Conservation (phyloP, 2,888 invertebrate genomes). For the Parnassius mnemosyne region DNA sequence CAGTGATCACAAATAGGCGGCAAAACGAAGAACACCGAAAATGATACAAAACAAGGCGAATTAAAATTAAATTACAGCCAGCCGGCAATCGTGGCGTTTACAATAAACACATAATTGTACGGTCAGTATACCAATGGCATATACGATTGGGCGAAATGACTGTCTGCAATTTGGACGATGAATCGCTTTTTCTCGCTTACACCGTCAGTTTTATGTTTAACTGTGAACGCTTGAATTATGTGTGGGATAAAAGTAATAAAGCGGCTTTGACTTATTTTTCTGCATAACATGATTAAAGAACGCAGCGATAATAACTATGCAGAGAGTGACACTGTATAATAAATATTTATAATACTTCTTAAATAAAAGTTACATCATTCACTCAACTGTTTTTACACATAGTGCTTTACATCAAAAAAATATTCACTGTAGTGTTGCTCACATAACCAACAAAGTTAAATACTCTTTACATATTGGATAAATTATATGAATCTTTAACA, state of each 20-base stretch:
- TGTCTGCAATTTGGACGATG: conserved; percentile 57
- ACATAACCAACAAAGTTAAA: too few relatives aligned
- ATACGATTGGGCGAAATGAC: conserved; percentile 70
- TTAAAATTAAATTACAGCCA: conserved; percentile 79
- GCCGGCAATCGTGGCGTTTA: conserved; percentile 78
- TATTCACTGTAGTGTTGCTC: too few relatives aligned
- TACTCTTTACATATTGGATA: too few relatives aligned
- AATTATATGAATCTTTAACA: too few relatives aligned
- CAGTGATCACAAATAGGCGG: conserved; percentile 42
- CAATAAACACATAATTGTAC: conserved; percentile 81
- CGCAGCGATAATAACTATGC: background rate
- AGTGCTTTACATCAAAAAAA: too few relatives aligned
- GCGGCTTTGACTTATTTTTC: background rate
- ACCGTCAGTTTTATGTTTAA: conserved; percentile 29
- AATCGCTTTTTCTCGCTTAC: conserved; percentile 49
- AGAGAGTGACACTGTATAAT: too few relatives aligned
- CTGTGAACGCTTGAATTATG: conserved; percentile 13
- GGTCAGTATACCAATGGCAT: conserved; percentile 74
- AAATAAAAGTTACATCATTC: too few relatives aligned
- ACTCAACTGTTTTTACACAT: too few relatives aligned
- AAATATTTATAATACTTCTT: too few relatives aligned
- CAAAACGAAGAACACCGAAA: conserved; percentile 74
- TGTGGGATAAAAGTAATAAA: background rate
- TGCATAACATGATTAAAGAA: background rate
- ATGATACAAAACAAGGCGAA: conserved; percentile 78